Evolutionary conservation across 2,888 invertebrate genomes (phyloP).

Genomic region (Drosophila putrida): DNA sequence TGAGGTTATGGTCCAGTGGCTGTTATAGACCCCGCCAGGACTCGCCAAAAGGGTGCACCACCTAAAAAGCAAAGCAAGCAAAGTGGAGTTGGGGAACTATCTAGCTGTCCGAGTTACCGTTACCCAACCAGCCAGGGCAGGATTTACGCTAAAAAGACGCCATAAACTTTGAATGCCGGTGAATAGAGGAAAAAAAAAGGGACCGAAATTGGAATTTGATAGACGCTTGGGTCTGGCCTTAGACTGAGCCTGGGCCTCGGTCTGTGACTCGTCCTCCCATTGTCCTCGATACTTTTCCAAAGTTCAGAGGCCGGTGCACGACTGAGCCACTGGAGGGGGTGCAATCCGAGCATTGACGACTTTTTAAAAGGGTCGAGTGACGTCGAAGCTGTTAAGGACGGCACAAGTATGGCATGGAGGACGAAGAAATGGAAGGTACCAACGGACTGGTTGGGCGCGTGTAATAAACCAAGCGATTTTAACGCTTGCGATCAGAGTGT

Average conservation of each 20-base stretch:
- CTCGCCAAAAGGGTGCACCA: slow-evolving; percentile 35
- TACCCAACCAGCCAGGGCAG: slow-evolving; percentile 47
- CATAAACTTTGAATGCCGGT: slow-evolving; percentile 73
- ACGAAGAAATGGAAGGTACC: not conserved
- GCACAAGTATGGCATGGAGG: slow-evolving; percentile 27
- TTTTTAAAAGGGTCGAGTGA: slow-evolving; percentile 79
- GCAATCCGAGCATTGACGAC: slow-evolving; percentile 76
- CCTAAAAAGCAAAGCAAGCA: slow-evolving; percentile 23
- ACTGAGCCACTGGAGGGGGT: slow-evolving; percentile 8
- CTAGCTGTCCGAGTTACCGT: slow-evolving; percentile 28
- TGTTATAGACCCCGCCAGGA: not conserved
- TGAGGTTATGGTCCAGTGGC: slow-evolving; percentile 38
- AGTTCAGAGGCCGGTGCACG: slow-evolving; percentile 74
- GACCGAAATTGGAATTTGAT: slow-evolving; percentile 82
- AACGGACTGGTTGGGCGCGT: slow-evolving; percentile 66
- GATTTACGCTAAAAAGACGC: slow-evolving; percentile 82
- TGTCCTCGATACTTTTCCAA: slow-evolving; percentile 30
- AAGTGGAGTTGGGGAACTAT: not conserved
- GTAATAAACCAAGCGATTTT: slow-evolving; percentile 81
- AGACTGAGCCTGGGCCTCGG: slow-evolving; percentile 29
- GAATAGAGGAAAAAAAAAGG: slow-evolving; percentile 61
- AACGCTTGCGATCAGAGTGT: slow-evolving; percentile 58
- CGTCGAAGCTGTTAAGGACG: slow-evolving; percentile 60
- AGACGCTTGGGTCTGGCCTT: slow-evolving; percentile 64
- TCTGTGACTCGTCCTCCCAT: slow-evolving; percentile 43